phyloP scores from a whole-genome alignment of 2,113 vertebrate species.

The Falcunculus frontatus region DNA sequence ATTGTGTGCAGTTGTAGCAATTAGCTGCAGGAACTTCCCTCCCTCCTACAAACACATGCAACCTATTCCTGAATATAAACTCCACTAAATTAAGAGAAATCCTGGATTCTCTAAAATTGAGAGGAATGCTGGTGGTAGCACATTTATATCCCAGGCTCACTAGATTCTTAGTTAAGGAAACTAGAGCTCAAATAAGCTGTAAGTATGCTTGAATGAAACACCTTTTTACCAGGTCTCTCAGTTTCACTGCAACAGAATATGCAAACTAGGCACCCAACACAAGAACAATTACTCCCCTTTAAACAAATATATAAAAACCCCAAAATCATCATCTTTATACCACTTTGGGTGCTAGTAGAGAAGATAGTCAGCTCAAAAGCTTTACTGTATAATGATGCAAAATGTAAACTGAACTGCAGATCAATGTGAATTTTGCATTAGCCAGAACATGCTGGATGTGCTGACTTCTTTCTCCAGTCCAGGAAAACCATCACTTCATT shows the following conservation, averaged over 20 bases:
- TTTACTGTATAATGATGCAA: neutral
- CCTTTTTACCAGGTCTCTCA: neutral
- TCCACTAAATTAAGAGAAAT: neutral
- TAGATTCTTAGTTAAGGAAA: neutral
- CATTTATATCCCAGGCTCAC: accelerated
- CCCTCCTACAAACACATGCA: neutral
- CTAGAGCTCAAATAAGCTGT: neutral
- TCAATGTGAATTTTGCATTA: neutral
- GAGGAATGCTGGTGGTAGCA: neutral
- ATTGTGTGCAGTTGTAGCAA: neutral
- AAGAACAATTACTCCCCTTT: neutral
- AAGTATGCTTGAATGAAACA: neutral
- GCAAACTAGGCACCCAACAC: neutral
- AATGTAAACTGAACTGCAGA: neutral
- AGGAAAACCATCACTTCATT: neutral
- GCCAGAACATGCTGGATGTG: neutral
- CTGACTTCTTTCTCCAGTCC: neutral
- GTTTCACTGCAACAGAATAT: neutral
- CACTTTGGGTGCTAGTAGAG: neutral
- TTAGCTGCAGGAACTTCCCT: neutral
- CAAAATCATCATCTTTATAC: neutral
- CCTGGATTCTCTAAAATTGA: neutral
- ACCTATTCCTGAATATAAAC: neutral
- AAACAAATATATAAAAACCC: neutral
- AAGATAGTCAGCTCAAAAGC: neutral